Conservation (phyloP, 1,140 invertebrate species). For the Physella acuta region DNA sequence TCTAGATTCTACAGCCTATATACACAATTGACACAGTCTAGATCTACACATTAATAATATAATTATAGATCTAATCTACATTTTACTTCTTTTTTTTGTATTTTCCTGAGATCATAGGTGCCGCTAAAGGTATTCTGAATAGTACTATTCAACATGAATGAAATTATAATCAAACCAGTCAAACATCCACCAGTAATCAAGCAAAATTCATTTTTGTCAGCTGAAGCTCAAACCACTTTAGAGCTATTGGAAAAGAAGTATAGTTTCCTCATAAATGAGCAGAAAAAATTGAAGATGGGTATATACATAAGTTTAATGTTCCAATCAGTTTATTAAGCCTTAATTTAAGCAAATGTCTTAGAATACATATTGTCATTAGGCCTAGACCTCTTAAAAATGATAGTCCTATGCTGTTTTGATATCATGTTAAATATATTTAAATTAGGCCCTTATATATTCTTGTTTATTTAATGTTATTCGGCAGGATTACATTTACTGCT, state of each 20-base stretch:
- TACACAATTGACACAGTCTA: not conserved
- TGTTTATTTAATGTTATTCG: no score
- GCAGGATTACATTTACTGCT: no score
- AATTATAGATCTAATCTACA: not conserved
- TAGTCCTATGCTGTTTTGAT: not conserved
- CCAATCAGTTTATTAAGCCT: not conserved
- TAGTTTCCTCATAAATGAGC: not conserved
- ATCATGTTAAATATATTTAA: not conserved
- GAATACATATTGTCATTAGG: not conserved
- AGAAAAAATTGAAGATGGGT: not conserved
- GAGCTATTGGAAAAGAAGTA: not conserved
- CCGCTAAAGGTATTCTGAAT: not conserved
- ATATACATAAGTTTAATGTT: not conserved
- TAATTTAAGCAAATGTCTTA: not conserved
- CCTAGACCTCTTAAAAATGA: not conserved
- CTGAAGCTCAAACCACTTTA: conserved; percentile 11
- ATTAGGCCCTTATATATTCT: no score
- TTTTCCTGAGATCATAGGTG: not conserved
- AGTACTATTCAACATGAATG: not conserved
- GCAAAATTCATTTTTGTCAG: not conserved
- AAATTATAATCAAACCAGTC: not conserved
- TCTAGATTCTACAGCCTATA: not conserved
- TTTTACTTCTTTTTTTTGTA: not conserved
- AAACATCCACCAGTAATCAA: not conserved
- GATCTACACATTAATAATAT: not conserved